phyloP scores from a whole-genome alignment of 2,113 vertebrate species.

The Leptobrachium leishanense region DNA sequence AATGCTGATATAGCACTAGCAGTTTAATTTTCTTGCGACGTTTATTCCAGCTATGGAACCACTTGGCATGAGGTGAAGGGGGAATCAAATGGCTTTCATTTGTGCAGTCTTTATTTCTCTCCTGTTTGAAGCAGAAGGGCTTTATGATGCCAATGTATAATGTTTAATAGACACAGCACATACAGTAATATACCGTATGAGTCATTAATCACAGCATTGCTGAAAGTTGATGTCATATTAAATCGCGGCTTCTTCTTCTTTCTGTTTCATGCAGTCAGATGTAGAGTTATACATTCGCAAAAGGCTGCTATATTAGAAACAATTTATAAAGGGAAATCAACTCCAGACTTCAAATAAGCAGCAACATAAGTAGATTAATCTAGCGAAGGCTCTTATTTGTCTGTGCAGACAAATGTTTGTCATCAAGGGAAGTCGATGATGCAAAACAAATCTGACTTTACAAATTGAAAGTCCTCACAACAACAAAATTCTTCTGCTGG shows the following conservation, averaged over 20 bases:
- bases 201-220: slow-evolving; percentile 1
- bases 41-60: not conserved
- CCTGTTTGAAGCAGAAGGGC: not conserved
- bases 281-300: not conserved
- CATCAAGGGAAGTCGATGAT: slow-evolving; percentile 7
- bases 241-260: not conserved
- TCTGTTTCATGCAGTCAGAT: not conserved
- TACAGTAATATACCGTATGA: not conserved
- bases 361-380: slow-evolving; percentile 20
- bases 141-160: not conserved
- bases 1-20: not conserved
- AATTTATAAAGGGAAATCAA: slow-evolving; percentile 2
- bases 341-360: not conserved
- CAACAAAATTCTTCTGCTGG: slow-evolving; percentile 13
- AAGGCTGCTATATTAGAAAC: not conserved
- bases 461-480: slow-evolving; percentile 13
- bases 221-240: not conserved
- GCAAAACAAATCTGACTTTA: slow-evolving; percentile 1
- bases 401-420: slow-evolving; percentile 15
- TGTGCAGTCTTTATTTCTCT: not conserved
- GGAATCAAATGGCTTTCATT: not conserved
- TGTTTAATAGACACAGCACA: not conserved
- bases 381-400: not conserved
- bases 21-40: not conserved
- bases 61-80: not conserved